Conservation (phyloP, 2,888 invertebrate species). For the Cerastoderma edule region DNA sequence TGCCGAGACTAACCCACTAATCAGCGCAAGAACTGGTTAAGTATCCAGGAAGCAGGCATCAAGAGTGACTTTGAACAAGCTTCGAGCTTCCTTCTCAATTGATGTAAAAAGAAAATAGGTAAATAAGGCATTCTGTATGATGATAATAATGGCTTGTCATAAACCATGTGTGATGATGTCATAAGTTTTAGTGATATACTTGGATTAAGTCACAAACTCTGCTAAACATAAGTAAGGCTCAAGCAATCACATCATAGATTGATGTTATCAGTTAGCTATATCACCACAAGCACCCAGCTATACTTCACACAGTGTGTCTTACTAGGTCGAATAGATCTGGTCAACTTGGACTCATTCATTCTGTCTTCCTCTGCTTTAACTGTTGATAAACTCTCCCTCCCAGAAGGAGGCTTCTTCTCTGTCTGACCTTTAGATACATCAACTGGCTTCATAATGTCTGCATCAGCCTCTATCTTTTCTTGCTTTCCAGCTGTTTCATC, state of each 20-base stretch:
- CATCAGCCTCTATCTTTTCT: neutral
- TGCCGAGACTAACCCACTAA: no score
- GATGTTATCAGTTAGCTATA: neutral
- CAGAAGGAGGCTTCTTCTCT: slow-evolving; percentile 26
- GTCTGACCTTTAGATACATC: slow-evolving; percentile 3
- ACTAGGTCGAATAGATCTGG: neutral
- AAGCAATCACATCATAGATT: neutral
- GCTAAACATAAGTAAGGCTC: neutral
- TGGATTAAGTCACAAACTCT: no score
- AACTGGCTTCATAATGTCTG: neutral
- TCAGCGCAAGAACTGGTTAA: no score
- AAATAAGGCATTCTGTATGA: no score
- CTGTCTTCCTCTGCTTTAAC: slow-evolving; percentile 4
- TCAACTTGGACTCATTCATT: neutral
- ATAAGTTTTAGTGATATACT: no score
- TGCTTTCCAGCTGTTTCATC: neutral
- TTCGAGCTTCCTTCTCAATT: no score
- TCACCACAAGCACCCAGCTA: slow-evolving; percentile 18
- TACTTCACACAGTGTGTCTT: slow-evolving; percentile 14
- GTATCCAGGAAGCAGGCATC: no score
- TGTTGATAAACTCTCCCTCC: slow-evolving; percentile 13
- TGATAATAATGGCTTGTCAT: no score
- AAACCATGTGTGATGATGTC: no score
- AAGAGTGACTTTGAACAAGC: no score
- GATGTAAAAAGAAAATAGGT: no score